A percentile compares a stretch with the other conserved stretches of the same genome.
phyloP scores from a whole-genome alignment of 2,888 invertebrate species.

The Luperina testacea region DNA sequence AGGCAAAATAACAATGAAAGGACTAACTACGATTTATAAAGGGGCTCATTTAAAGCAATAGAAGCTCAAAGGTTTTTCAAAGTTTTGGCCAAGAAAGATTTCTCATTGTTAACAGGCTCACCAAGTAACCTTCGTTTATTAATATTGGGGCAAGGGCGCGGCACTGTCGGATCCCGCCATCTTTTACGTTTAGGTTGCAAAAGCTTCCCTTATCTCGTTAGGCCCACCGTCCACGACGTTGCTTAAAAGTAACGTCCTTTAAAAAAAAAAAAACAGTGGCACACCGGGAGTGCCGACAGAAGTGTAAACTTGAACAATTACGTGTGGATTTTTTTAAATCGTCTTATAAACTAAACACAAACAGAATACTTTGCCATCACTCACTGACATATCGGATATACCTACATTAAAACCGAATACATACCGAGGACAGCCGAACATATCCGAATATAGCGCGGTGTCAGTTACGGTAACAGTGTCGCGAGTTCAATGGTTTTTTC shows the following conservation, averaged over 20 bases:
- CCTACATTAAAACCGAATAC: no score
- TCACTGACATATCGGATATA: no score
- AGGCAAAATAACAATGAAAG: background rate
- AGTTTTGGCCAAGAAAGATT: constrained; percentile 21
- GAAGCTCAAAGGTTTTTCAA: constrained; percentile 11
- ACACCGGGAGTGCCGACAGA: no score
- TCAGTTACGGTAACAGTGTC: no score
- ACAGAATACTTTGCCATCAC: no score
- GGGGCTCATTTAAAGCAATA: background rate
- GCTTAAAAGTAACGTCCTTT: background rate
- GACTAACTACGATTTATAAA: constrained; percentile 9
- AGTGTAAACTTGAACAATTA: no score
- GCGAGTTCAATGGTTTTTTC: no score
- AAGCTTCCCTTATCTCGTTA: constrained; percentile 31
- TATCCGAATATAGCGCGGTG: no score
- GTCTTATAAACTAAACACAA: no score
- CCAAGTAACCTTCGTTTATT: constrained; percentile 40
- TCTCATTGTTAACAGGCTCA: constrained; percentile 40
- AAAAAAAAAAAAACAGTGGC: no score
- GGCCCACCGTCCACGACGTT: background rate
- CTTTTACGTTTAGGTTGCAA: constrained; percentile 34
- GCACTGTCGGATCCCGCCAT: constrained; percentile 26
- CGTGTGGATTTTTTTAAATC: no score
- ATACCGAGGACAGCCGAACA: no score
- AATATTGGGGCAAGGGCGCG: constrained; percentile 28